These are phyloP conservation scores for Catharus fuscescens DNA, from an alignment of 2,113 vertebrate genomes.

Conservation along the genomic window DNA sequence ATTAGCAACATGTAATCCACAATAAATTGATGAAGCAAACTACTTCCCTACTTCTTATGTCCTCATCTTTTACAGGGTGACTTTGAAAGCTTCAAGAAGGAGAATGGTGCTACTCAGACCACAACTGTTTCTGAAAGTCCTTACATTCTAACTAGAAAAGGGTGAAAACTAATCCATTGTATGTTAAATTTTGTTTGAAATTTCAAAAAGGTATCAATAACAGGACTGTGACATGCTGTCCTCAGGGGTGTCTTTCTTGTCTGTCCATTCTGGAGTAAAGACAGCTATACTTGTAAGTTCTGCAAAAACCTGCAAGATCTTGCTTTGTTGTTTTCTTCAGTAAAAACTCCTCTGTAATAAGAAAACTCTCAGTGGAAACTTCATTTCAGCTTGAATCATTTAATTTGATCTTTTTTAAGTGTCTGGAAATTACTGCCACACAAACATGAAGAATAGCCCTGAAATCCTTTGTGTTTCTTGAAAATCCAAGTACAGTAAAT, in stretches of 20 bases:
- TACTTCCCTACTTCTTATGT: not conserved
- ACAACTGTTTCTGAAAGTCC: not conserved
- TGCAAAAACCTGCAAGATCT: not conserved
- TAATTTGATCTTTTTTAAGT: not conserved
- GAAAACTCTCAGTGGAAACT: not conserved
- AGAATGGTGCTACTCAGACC: not conserved
- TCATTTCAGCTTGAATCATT: not conserved
- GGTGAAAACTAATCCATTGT: not conserved
- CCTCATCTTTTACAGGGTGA: not conserved
- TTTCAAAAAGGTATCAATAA: not conserved
- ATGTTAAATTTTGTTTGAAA: not conserved
- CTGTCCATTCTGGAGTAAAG: not conserved
- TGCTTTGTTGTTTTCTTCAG: not conserved
- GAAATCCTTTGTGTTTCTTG: not conserved
- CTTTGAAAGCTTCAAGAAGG: conserved; percentile 42
- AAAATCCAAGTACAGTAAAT: not conserved
- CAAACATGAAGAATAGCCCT: not conserved
- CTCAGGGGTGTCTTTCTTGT: not conserved
- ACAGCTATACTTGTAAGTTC: not conserved
- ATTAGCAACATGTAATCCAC: conserved; percentile 41
- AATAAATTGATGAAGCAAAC: conserved; percentile 43
- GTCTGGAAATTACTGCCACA: not conserved
- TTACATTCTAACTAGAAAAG: not conserved
- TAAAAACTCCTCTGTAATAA: not conserved
- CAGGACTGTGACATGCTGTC: not conserved